These are phyloP conservation scores for Cosmia pyralina DNA, from an alignment of 2,888 invertebrate species.

Conservation along the genomic window DNA sequence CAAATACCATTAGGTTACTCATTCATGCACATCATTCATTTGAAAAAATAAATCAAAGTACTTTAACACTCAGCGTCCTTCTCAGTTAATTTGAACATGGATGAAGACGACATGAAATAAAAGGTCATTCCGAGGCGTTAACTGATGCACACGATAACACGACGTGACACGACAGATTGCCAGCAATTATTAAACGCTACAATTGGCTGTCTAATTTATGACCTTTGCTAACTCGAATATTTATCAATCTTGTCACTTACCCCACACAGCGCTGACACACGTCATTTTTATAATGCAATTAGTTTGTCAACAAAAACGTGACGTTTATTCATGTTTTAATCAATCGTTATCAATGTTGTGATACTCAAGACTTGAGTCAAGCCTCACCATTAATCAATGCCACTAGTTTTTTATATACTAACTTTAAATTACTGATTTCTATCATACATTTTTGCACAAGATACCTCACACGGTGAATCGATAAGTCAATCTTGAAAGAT, in stretches of 20 bases:
- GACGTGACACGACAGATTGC: conserved; percentile 77
- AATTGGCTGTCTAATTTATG: conserved; percentile 75
- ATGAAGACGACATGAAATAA: conserved; percentile 61
- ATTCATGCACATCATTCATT: conserved; percentile 55
- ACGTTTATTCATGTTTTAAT: conserved; percentile 40
- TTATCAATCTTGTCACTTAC: conserved; percentile 58
- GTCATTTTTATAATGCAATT: conserved; percentile 45
- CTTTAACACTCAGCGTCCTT: conserved; percentile 56
- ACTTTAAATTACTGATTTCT: conserved; percentile 47
- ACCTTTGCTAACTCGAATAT: conserved; percentile 69
- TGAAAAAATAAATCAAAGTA: conserved; percentile 47
- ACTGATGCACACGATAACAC: conserved; percentile 69
- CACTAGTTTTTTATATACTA: conserved; percentile 45
- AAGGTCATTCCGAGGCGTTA: conserved; percentile 66
- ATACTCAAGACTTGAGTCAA: conserved; percentile 44
- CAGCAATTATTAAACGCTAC: conserved; percentile 76
- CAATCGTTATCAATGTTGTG: conserved; percentile 47
- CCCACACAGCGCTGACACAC: conserved; percentile 21
- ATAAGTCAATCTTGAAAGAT: conserved; percentile 45
- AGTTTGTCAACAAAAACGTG: conserved; percentile 37
- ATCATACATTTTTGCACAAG: conserved; percentile 39
- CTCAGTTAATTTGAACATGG: conserved; percentile 45
- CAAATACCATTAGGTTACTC: conserved; percentile 36
- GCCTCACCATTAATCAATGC: conserved; percentile 55
- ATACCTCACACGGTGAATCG: conserved; percentile 57